Percentiles rank a stretch among this genome's conserved stretches.
These are phyloP conservation scores for Pseudopodoces humilis DNA, from an alignment of 2,113 vertebrate genomes.

Conservation along the genomic window DNA sequence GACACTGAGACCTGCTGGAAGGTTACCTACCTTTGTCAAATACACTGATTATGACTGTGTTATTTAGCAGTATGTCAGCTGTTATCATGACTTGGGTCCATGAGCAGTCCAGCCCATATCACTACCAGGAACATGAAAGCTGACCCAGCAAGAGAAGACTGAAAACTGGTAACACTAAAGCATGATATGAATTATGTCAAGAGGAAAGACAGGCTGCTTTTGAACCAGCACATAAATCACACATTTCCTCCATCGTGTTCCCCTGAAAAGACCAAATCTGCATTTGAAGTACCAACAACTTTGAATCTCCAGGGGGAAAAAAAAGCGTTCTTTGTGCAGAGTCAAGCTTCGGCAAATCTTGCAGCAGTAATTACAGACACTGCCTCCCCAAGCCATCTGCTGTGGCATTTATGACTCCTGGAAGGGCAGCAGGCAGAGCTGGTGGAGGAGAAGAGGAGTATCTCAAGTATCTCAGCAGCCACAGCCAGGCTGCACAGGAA, in stretches of 20 bases:
- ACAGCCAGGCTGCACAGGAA: background rate
- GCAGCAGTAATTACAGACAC: conserved; percentile 32
- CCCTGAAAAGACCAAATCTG: conserved; percentile 33
- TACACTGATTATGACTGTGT: background rate
- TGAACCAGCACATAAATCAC: background rate
- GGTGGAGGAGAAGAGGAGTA: background rate
- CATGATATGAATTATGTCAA: background rate
- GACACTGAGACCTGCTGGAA: background rate
- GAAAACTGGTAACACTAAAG: background rate
- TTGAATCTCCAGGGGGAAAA: background rate
- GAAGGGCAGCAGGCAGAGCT: conserved; percentile 35
- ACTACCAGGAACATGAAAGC: background rate
- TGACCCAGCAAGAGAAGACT: background rate
- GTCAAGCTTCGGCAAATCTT: conserved; percentile 21
- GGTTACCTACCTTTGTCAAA: background rate
- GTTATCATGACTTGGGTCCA: background rate
- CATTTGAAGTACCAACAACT: background rate
- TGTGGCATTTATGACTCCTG: conserved; percentile 48
- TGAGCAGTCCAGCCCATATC: background rate
- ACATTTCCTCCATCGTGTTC: background rate
- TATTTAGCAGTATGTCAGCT: background rate
- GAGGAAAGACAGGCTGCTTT: background rate
- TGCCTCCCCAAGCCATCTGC: conserved; percentile 57
- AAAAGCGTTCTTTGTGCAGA: background rate
- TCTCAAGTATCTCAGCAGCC: background rate